Conservation (phyloP, 2,888 invertebrate genomes). For the Busseola fusca region DNA sequence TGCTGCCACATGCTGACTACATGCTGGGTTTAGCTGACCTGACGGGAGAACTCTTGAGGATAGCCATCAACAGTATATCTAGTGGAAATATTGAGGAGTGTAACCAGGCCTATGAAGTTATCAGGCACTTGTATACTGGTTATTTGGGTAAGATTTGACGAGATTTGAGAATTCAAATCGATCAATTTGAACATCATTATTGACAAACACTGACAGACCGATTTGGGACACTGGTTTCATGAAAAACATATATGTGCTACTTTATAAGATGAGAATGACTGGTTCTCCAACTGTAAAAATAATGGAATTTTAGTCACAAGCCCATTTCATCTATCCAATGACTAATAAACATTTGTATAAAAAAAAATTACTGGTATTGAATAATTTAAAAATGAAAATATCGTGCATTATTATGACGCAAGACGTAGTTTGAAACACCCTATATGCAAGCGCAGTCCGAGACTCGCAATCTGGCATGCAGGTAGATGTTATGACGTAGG, state of each 20-base stretch:
- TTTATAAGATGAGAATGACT: neutral
- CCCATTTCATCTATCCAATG: too few species aligned
- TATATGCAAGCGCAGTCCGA: too few species aligned
- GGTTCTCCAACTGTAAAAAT: neutral
- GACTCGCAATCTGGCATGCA: too few species aligned
- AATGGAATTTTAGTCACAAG: too few species aligned
- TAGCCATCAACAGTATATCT: constrained; percentile 94
- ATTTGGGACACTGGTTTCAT: neutral
- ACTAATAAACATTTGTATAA: too few species aligned
- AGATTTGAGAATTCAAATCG: too few species aligned
- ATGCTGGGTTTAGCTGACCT: constrained; percentile 95
- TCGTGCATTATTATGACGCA: too few species aligned
- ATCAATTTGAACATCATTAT: neutral
- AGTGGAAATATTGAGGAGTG: constrained; percentile 93
- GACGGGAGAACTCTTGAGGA: constrained; percentile 97
- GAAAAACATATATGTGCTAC: neutral
- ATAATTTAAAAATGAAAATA: too few species aligned
- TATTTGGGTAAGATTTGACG: constrained; percentile 87
- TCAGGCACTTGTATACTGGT: constrained; percentile 91
- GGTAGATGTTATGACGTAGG: too few species aligned
- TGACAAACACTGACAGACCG: neutral
- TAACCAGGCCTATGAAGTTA: constrained; percentile 91
- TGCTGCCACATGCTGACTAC: constrained; percentile 87
- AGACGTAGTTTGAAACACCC: too few species aligned
- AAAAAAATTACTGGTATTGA: too few species aligned